Evolutionary conservation across 1,140 invertebrate species (phyloP), one percentile per base, ranked within the genome.

Genomic region (Lithobius niger): DNA sequence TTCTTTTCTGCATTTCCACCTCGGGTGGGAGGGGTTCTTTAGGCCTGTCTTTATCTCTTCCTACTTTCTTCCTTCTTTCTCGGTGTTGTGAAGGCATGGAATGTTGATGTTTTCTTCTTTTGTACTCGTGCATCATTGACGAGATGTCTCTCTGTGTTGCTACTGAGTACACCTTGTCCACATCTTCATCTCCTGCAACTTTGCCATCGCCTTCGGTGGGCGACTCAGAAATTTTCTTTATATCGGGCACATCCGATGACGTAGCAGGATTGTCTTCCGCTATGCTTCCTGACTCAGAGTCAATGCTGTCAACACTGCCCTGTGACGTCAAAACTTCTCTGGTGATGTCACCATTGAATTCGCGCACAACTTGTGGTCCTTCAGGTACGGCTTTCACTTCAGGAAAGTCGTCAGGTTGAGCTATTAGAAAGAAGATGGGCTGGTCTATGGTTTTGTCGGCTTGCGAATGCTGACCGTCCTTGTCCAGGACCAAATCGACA

Each of bases 371-470:
- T 13, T 52, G 52, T 25, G 19, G 40, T 69, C 67, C 28, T 67
- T 68, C 27, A 2, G 28, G 45, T 43, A 31, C 28, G n/a, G n/a
- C n/a, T n/a, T n/a, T n/a, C 50, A 77, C 69, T 54, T 78, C 77
- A 0, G 74, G 69, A 52, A 77, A 75, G 27, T 82, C 79, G 48
- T 82, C 80, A 1, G 77, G 75, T 56, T 80, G 76, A 0, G 79
- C 76, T 1, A 80, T 74, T 2, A 82, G 62, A 27, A 83, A 75
- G 53, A 81, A 82, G 1, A 82, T 74, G 4, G 79, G 78, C 52
- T 77, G 75, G 52, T 81, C 75, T 0, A 73, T 70, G 56, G 82
- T 76, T 22, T 65, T 66, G 56, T 82, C 81, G 0, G 76, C 69
- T 6, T 71, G 70, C 0, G 74, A 74, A 42, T 77, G 73, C 3